These are phyloP conservation scores for Arnoldichthys spilopterus DNA, from an alignment of 2,797 vertebrate genomes.

Conservation along the genomic window DNA sequence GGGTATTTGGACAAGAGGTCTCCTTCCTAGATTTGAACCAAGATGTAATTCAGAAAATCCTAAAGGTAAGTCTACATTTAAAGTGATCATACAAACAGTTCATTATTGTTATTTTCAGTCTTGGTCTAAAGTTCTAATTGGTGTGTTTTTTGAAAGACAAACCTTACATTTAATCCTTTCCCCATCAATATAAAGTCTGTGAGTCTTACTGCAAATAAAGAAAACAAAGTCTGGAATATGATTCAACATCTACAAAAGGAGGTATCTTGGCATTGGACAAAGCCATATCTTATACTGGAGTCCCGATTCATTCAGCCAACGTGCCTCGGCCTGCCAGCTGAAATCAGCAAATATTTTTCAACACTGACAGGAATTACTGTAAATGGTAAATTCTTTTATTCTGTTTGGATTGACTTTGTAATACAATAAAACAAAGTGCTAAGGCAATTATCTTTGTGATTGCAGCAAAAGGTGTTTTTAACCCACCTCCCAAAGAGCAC, in stretches of 20 bases:
- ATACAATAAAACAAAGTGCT: neutral
- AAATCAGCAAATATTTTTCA: slow-evolving; percentile 80
- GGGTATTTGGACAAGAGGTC: slow-evolving; percentile 81
- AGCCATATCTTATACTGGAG: slow-evolving; percentile 72
- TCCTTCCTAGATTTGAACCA: slow-evolving; percentile 75
- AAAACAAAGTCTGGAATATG: slow-evolving; percentile 62
- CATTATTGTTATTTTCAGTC: neutral
- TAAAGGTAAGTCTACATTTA: slow-evolving; percentile 71
- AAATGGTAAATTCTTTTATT: slow-evolving; percentile 70
- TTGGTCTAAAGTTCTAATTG: neutral
- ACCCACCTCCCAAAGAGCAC: slow-evolving; percentile 66
- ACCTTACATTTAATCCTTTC: slow-evolving; percentile 3
- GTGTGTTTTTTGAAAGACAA: neutral
- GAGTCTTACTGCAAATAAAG: slow-evolving; percentile 66
- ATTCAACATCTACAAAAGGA: slow-evolving; percentile 72
- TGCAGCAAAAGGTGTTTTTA: slow-evolving; percentile 71
- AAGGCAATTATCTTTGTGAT: slow-evolving; percentile 5
- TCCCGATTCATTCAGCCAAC: slow-evolving; percentile 77
- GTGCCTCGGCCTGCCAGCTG: slow-evolving; percentile 77
- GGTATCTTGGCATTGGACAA: slow-evolving; percentile 70
- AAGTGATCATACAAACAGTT: neutral
- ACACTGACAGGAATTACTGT: slow-evolving; percentile 66
- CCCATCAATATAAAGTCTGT: slow-evolving; percentile 63
- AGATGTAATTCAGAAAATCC: slow-evolving; percentile 68
- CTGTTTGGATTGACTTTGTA: neutral